These are phyloP conservation scores for Sitodiplosis mosellana DNA, from an alignment of 1,140 invertebrate species.

Conservation along the genomic window DNA sequence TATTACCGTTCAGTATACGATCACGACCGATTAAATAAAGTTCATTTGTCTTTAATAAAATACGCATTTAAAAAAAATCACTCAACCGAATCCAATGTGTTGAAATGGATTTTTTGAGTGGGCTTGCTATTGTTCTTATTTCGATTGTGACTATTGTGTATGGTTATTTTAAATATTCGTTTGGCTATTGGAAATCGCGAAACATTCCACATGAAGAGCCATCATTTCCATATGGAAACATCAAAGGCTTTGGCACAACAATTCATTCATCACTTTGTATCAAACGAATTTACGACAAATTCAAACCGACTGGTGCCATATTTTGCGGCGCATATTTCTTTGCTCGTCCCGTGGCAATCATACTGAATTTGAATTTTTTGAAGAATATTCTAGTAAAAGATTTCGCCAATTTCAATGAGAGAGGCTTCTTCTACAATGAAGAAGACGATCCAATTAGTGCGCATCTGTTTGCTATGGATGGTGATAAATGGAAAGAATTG, in stretches of 20 bases:
- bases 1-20: too few species aligned
- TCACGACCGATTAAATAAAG: too few species aligned
- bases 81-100: too few species aligned
- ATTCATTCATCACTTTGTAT: not conserved
- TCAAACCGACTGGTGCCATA: not conserved
- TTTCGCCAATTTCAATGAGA: constrained; percentile 8
- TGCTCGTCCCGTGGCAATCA: constrained; percentile 19
- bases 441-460: constrained; percentile 6
- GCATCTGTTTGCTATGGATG: constrained; percentile 9
- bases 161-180: not conserved
- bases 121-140: not conserved
- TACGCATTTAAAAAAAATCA: too few species aligned
- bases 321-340: constrained; percentile 15
- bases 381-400: constrained; percentile 14
- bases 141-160: not conserved
- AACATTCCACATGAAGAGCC: constrained; percentile 15
- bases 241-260: constrained; percentile 5
- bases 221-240: constrained; percentile 9
- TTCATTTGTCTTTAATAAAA: too few species aligned
- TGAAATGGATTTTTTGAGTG: not conserved
- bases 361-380: constrained; percentile 28
- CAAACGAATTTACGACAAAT: not conserved
- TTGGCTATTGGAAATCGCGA: constrained; percentile 11
- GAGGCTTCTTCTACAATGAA: constrained; percentile 5
- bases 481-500: constrained; percentile 18